Conservation (phyloP, 2,888 invertebrate species). For the Drosophila subquinaria region DNA sequence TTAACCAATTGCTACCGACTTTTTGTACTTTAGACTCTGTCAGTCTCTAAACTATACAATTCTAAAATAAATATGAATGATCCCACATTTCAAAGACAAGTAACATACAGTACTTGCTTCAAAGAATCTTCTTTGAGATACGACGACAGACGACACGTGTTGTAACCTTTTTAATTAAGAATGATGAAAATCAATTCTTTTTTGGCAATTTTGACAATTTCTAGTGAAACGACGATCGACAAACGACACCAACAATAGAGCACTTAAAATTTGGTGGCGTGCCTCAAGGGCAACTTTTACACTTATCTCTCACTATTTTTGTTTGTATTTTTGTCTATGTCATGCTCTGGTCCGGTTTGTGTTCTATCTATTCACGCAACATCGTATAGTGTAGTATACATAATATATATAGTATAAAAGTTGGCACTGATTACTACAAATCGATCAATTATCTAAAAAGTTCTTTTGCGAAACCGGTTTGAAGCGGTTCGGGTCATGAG, state of each 20-base stretch:
- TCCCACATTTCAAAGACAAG: neutral
- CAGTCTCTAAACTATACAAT: neutral
- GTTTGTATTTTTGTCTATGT: constrained; percentile 12
- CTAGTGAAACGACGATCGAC: constrained; percentile 9
- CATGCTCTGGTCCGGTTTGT: constrained; percentile 18
- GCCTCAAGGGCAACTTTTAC: constrained; percentile 41
- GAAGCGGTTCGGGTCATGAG: constrained; percentile 27
- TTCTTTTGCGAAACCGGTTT: constrained; percentile 36
- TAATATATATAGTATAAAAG: constrained; percentile 6
- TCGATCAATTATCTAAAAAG: constrained; percentile 53
- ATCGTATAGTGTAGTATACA: neutral
- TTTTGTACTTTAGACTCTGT: constrained; percentile 13
- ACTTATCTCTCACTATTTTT: constrained; percentile 26
- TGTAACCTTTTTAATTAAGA: constrained; percentile 47
- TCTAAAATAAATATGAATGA: constrained; percentile 12
- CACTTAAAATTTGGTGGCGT: constrained; percentile 32
- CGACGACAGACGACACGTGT: constrained; percentile 13
- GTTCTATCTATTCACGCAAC: constrained; percentile 34
- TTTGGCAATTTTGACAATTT: constrained; percentile 43
- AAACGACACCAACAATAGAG: constrained; percentile 11
- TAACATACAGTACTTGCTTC: neutral
- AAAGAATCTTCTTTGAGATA: neutral
- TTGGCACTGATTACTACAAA: constrained; percentile 44
- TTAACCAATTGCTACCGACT: neutral
- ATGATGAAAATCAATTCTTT: constrained; percentile 58